A percentile compares a stretch with the other conserved stretches of the same genome.
These are phyloP conservation scores for Nemurella pictetii DNA, from an alignment of 2,888 invertebrate genomes.

Conservation along the genomic window DNA sequence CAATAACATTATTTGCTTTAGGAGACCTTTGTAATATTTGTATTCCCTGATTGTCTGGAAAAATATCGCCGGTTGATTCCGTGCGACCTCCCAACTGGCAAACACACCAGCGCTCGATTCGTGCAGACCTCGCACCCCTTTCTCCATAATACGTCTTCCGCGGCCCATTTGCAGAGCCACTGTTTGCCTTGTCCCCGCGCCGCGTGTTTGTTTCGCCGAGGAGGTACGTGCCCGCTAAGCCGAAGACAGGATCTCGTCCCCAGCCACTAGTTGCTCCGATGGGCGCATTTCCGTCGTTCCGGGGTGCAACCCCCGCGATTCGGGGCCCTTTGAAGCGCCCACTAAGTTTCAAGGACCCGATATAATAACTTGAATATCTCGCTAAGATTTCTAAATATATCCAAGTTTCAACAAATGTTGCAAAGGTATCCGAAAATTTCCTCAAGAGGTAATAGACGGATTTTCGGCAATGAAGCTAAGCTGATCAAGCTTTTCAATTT, in stretches of 20 bases:
- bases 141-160: neutral
- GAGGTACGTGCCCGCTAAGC: neutral
- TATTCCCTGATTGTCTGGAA: conserved; percentile 6
- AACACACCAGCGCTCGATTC: neutral
- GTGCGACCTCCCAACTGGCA: neutral
- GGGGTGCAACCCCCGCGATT: neutral
- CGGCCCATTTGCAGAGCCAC: neutral
- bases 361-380: no score
- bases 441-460: no score
- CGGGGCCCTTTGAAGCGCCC: no score
- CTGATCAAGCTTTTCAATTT: no score
- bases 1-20: neutral
- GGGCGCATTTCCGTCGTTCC: no score
- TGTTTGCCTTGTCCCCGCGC: neutral
- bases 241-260: neutral
- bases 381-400: no score
- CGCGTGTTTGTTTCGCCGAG: neutral
- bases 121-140: neutral
- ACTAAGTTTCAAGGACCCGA: no score
- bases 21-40: neutral
- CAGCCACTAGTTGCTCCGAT: conserved; percentile 1
- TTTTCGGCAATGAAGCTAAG: no score
- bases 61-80: neutral
- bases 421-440: no score
- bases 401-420: no score